Conservation (phyloP, 1,140 invertebrate species). For the Micrasema longulum region DNA sequence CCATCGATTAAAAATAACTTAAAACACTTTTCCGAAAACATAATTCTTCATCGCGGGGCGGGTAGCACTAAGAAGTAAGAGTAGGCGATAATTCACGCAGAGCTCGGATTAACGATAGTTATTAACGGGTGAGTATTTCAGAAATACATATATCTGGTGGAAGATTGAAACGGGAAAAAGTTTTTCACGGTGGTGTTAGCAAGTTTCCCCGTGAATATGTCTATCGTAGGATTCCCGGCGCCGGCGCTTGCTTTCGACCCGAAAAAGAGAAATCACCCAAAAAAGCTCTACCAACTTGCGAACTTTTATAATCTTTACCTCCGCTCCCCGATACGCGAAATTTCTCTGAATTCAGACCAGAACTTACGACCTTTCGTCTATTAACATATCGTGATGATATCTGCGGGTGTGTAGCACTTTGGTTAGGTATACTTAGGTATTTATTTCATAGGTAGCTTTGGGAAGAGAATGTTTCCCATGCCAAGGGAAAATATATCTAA, state of each 20-base stretch:
- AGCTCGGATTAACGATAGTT: constrained; percentile 51
- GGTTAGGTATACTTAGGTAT: constrained; percentile 53
- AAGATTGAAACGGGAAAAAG: constrained; percentile 55
- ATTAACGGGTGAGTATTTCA: constrained; percentile 53
- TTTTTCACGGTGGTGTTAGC: constrained; percentile 55
- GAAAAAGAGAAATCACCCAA: constrained; percentile 52
- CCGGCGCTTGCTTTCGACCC: constrained; percentile 53
- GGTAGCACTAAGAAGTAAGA: constrained; percentile 6
- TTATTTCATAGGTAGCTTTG: constrained; percentile 56
- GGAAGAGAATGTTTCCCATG: constrained; percentile 51
- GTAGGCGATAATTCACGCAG: constrained; percentile 49
- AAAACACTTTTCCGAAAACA: constrained; percentile 47
- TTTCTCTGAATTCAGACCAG: background rate
- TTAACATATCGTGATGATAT: constrained; percentile 45
- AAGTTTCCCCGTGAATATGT: constrained; percentile 56
- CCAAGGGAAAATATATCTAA: constrained; percentile 36
- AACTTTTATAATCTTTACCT: constrained; percentile 26
- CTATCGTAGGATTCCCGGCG: constrained; percentile 55
- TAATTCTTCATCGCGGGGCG: constrained; percentile 48
- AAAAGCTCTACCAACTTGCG: constrained; percentile 38
- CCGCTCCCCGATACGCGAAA: background rate
- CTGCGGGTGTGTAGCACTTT: constrained; percentile 52
- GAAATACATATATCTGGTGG: constrained; percentile 52
- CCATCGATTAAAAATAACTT: constrained; percentile 54
- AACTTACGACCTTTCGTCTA: constrained; percentile 36